Evolutionary conservation across 2,888 invertebrate genomes (phyloP).

Genomic region (Melipona bicolor): DNA sequence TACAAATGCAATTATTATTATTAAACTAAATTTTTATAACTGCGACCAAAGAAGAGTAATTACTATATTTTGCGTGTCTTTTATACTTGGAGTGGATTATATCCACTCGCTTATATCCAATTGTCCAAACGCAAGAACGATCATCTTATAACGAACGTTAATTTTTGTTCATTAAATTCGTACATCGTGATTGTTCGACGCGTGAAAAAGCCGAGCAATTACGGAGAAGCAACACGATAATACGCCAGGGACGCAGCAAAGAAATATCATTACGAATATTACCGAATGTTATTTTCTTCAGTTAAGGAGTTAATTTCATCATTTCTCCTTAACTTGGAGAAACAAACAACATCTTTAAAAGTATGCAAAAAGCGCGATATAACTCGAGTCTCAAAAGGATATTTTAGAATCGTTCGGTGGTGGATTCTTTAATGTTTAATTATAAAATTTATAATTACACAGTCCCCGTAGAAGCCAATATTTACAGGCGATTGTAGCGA

Average conservation of each 20-base stretch:
- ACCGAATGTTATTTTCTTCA: not conserved
- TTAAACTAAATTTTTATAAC: too few species aligned
- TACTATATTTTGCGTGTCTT: too few species aligned
- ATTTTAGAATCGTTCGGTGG: not conserved
- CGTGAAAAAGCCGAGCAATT: not conserved
- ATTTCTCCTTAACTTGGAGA: too few species aligned
- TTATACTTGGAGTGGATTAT: too few species aligned
- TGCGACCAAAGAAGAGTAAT: too few species aligned
- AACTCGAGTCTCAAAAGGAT: not conserved
- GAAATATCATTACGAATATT: slow-evolving; percentile 3
- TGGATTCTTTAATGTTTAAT: not conserved
- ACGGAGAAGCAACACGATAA: not conserved
- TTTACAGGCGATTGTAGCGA: not conserved
- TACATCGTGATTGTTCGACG: not conserved
- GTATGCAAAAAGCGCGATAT: too few species aligned
- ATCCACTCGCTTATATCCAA: not conserved
- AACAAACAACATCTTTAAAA: not conserved
- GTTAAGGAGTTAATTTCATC: not conserved
- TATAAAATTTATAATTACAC: slow-evolving; percentile 19
- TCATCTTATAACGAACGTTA: not conserved
- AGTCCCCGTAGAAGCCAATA: not conserved
- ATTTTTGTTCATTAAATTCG: slow-evolving; percentile 10
- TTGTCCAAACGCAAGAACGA: not conserved
- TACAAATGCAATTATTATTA: too few species aligned
- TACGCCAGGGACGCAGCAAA: not conserved